Conservation (phyloP, 2,113 vertebrate species). For the Trochalopteron elliotii region DNA sequence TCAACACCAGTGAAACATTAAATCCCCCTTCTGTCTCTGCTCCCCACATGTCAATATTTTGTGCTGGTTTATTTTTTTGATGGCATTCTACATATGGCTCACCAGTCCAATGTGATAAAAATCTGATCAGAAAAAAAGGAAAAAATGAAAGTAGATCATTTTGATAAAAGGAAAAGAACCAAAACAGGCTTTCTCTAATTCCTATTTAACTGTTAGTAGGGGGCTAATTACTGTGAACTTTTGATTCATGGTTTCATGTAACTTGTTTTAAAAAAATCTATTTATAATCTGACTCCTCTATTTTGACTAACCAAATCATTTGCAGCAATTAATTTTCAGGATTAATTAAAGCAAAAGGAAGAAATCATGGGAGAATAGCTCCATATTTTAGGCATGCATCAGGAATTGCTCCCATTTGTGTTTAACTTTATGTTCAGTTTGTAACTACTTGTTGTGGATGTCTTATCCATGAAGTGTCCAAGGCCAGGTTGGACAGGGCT, state of each 20-base stretch:
- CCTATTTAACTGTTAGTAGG: not conserved
- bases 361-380: not conserved
- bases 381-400: not conserved
- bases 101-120: not conserved
- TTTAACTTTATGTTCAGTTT: not conserved
- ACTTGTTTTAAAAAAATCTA: not conserved
- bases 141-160: not conserved
- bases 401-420: not conserved
- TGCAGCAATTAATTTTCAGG: slow-evolving; percentile 12
- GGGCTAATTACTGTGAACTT: slow-evolving; percentile 23
- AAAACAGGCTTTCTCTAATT: not conserved
- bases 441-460: not conserved
- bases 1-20: not conserved
- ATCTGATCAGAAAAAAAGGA: not conserved
- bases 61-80: not conserved
- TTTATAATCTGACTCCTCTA: slow-evolving; percentile 21
- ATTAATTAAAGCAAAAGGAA: slow-evolving; percentile 24
- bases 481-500: not conserved
- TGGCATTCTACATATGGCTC: not conserved
- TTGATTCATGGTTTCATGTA: not conserved
- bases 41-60: slow-evolving; percentile 20
- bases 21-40: not conserved
- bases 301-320: slow-evolving; percentile 38
- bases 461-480: not conserved
- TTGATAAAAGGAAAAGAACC: not conserved